phyloP scores from a whole-genome alignment of 2,888 invertebrate genomes.

The Xanthia togata region DNA sequence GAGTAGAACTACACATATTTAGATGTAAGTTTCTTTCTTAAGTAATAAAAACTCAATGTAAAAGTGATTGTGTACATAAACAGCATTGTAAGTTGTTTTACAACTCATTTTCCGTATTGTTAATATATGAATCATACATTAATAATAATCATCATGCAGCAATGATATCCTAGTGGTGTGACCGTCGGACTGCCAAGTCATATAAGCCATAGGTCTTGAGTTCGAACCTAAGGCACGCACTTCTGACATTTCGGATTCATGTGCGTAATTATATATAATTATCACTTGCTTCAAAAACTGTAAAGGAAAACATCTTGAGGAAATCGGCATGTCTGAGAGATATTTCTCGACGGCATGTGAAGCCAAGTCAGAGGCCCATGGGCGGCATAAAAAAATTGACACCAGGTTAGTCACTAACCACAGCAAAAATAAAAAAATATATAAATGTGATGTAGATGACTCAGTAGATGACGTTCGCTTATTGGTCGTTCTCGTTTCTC shows the following conservation, averaged over 20 bases:
- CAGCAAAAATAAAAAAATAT: too few species aligned
- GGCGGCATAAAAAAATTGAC: too few species aligned
- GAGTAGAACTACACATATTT: background rate
- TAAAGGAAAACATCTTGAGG: too few species aligned
- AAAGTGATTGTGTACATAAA: background rate
- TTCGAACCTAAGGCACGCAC: background rate
- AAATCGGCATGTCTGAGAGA: too few species aligned
- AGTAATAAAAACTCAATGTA: background rate
- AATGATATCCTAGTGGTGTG: background rate
- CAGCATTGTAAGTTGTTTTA: background rate
- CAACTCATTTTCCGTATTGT: slow-evolving; percentile 2
- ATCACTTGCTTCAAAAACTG: too few species aligned
- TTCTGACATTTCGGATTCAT: too few species aligned
- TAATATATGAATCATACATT: slow-evolving; percentile 4
- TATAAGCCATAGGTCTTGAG: background rate
- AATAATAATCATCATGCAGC: too few species aligned
- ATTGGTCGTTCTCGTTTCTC: background rate
- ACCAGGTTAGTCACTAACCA: too few species aligned
- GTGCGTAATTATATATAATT: background rate
- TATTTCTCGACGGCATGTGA: too few species aligned
- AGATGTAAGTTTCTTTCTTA: background rate
- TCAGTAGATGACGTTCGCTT: background rate
- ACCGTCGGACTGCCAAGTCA: too few species aligned
- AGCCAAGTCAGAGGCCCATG: too few species aligned
- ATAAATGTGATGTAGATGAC: too few species aligned